Percentiles rank a stretch among this genome's conserved stretches.
These are phyloP conservation scores for Drosophila auraria DNA, from an alignment of 1,140 invertebrate genomes.

Conservation along the genomic window DNA sequence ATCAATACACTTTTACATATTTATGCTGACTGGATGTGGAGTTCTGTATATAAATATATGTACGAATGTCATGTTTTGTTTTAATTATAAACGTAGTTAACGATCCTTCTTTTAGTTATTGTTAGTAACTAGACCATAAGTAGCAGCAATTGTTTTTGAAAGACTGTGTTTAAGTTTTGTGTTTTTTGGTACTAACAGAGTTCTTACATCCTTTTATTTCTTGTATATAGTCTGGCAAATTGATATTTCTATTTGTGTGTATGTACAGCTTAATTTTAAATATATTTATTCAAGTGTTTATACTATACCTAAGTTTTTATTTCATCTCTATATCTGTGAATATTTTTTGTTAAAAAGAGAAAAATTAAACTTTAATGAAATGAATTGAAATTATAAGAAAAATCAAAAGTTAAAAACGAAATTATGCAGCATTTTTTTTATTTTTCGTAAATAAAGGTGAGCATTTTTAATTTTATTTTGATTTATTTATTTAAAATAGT, in stretches of 20 bases:
- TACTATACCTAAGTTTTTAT: conserved; percentile 35
- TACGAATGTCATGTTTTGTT: conserved; percentile 46
- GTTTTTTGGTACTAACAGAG: conserved; percentile 56
- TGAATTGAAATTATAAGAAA: conserved; percentile 38
- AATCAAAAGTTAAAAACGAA: conserved; percentile 47
- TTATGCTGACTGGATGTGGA: conserved; percentile 44
- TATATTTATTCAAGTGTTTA: conserved; percentile 71
- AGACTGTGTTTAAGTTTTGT: conserved; percentile 83
- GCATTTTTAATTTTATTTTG: too few relatives aligned
- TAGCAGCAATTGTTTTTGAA: conserved; percentile 83
- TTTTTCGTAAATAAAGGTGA: neutral
- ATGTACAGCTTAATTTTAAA: conserved; percentile 22
- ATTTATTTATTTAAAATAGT: neutral
- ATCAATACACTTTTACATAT: conserved; percentile 26
- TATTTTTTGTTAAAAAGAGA: conserved; percentile 67
- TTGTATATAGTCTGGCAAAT: conserved; percentile 26
- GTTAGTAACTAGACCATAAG: conserved; percentile 55
- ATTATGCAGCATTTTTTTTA: neutral
- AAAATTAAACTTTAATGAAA: conserved; percentile 23
- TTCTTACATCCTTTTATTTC: conserved; percentile 24
- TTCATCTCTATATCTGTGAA: conserved; percentile 66
- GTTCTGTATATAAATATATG: conserved; percentile 25
- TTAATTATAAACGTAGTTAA: conserved; percentile 31
- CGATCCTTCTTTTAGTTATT: conserved; percentile 47
- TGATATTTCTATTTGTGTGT: conserved; percentile 5